Conservation (phyloP, 2,797 vertebrate genomes). For the Cephalopachus bancanus region DNA sequence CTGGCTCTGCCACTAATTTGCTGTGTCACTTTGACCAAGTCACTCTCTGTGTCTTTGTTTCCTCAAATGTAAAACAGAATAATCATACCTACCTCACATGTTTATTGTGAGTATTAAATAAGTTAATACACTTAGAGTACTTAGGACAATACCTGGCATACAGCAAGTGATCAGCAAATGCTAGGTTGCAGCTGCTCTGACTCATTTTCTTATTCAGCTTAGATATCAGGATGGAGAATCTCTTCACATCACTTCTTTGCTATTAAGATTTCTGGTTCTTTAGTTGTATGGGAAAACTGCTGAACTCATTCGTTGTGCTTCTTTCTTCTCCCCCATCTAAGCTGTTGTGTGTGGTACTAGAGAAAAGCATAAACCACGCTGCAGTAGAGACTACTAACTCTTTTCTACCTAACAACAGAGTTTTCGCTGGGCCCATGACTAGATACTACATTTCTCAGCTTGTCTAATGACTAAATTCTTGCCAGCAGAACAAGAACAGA, state of each 20-base stretch:
- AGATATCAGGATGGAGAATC: not conserved
- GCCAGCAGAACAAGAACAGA: not conserved
- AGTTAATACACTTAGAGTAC: not conserved
- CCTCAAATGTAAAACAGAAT: not conserved
- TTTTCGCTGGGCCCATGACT: not conserved
- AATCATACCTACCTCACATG: not conserved
- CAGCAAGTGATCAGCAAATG: not conserved
- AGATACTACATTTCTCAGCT: not conserved
- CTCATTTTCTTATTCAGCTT: not conserved
- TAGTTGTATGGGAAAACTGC: not conserved
- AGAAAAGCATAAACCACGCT: not conserved
- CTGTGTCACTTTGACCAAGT: not conserved
- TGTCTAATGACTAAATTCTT: conserved; percentile 4
- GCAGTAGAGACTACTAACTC: not conserved
- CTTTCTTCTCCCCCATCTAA: not conserved
- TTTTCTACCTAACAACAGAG: not conserved
- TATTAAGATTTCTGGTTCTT: conserved; percentile 22
- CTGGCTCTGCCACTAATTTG: not conserved
- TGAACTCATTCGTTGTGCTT: not conserved
- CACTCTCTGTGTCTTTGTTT: conserved; percentile 7
- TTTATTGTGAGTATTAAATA: not conserved
- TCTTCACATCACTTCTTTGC: not conserved
- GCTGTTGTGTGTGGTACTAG: not conserved
- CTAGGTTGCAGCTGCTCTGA: not conserved
- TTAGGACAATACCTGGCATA: too few species aligned